These are phyloP conservation scores for Notoglanidium macrostoma DNA, from an alignment of 2,797 vertebrate species.

Conservation along the genomic window DNA sequence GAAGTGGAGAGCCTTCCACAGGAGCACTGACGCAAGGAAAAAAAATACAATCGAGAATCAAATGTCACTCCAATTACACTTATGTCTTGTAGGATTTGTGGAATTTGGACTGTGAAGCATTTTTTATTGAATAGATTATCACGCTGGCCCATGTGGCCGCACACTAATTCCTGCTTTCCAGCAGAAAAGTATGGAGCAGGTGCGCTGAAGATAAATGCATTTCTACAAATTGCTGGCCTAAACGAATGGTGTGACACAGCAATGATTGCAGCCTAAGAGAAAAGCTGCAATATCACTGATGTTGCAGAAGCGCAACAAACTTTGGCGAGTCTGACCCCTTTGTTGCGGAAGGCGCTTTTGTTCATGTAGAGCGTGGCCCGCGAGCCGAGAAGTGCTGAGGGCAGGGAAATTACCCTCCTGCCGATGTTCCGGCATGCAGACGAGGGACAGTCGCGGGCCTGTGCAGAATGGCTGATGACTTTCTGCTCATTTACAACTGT, in stretches of 20 bases:
- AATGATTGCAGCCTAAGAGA: conserved; percentile 46
- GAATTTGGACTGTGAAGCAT: conserved; percentile 7
- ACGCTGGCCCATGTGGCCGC: conserved; percentile 35
- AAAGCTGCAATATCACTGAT: conserved; percentile 39
- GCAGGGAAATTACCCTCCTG: conserved; percentile 32
- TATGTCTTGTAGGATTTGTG: not conserved
- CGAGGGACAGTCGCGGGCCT: conserved; percentile 1
- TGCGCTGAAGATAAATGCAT: conserved; percentile 53
- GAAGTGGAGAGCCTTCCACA: conserved; percentile 27
- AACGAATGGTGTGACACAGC: conserved; percentile 39
- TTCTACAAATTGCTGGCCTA: conserved; percentile 50
- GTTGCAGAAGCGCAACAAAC: conserved; percentile 45
- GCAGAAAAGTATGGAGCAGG: conserved; percentile 46
- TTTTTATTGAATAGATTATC: conserved; percentile 37
- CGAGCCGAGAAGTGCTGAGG: conserved; percentile 55
- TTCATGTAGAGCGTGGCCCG: conserved; percentile 15
- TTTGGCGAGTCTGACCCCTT: conserved; percentile 46
- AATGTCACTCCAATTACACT: not conserved
- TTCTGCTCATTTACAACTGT: conserved; percentile 68
- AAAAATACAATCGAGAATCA: conserved; percentile 18
- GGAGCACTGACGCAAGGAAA: not conserved
- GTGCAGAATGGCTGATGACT: conserved; percentile 33
- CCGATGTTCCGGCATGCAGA: not conserved
- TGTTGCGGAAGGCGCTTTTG: conserved; percentile 47
- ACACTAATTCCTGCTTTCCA: conserved; percentile 35